Conservation (phyloP, 2,888 invertebrate genomes). For the Drosophila siamana region DNA sequence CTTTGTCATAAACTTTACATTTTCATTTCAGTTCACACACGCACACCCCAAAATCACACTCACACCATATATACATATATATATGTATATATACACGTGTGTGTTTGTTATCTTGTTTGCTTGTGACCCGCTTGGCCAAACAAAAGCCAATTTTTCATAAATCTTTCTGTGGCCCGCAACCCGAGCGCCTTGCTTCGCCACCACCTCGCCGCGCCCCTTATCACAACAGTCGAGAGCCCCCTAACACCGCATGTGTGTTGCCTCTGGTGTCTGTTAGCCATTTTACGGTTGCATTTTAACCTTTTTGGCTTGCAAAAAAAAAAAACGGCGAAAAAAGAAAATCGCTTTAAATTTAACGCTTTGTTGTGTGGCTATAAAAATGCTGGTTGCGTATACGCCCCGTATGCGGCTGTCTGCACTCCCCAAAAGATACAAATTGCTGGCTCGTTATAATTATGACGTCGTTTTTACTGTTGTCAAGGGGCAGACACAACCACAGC, state of each 20-base stretch:
- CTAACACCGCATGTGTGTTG: background rate
- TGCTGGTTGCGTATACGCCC: conserved; percentile 69
- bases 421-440: conserved; percentile 62
- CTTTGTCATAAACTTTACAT: conserved; percentile 68
- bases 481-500: conserved; percentile 13
- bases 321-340: conserved; percentile 40
- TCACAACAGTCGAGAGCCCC: conserved; percentile 31
- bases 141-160: conserved; percentile 79
- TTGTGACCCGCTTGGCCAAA: conserved; percentile 62
- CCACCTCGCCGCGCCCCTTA: conserved; percentile 26
- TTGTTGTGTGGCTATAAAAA: conserved; percentile 68
- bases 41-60: background rate
- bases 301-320: conserved; percentile 56
- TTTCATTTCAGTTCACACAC: conserved; percentile 63
- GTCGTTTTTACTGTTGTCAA: conserved; percentile 65
- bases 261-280: conserved; percentile 28
- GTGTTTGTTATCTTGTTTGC: conserved; percentile 68
- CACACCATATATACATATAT: conserved; percentile 1
- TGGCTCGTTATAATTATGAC: conserved; percentile 79
- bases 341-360: conserved; percentile 67
- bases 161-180: conserved; percentile 54
- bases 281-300: conserved; percentile 78
- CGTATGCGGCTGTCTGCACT: conserved; percentile 50
- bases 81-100: conserved; percentile 3
- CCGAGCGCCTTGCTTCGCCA: background rate